Conservation (phyloP, 2,888 invertebrate genomes). For the Scrobipalpa costella region DNA sequence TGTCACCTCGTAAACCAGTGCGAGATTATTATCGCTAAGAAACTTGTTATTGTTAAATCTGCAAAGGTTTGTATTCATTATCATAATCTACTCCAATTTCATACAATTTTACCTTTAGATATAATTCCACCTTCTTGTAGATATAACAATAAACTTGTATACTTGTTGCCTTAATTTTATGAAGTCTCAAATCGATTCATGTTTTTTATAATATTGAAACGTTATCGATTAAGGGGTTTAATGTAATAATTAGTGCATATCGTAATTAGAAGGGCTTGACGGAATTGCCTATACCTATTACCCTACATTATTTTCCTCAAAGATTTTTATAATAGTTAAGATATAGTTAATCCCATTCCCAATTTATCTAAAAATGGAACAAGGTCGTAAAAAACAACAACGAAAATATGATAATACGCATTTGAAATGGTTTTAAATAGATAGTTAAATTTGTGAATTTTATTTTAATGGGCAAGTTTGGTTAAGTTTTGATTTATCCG, state of each 20-base stretch:
- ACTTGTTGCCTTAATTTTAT: constrained; percentile 67
- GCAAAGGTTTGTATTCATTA: constrained; percentile 36
- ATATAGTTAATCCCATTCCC: constrained; percentile 43
- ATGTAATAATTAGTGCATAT: constrained; percentile 50
- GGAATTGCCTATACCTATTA: constrained; percentile 53
- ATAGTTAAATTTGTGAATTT: constrained; percentile 27
- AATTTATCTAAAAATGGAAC: constrained; percentile 36
- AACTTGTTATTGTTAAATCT: constrained; percentile 49
- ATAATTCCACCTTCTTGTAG: constrained; percentile 39
- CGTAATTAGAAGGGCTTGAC: constrained; percentile 46
- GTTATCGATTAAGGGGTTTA: constrained; percentile 29
- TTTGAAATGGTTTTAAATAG: constrained; percentile 29
- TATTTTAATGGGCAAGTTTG: constrained; percentile 9
- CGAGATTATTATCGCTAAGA: constrained; percentile 58
- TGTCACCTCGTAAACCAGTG: constrained; percentile 35
- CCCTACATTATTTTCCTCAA: constrained; percentile 29
- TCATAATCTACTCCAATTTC: background rate
- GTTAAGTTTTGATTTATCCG: background rate
- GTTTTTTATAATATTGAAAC: constrained; percentile 43
- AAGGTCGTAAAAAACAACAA: constrained; percentile 46
- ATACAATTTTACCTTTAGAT: background rate
- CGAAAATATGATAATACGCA: constrained; percentile 43
- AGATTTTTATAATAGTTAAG: constrained; percentile 40
- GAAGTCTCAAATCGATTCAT: constrained; percentile 53
- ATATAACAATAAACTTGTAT: constrained; percentile 46